Evolutionary conservation across 2,888 invertebrate genomes (phyloP), one percentile per base, ranked within the genome.

Genomic region (Nomada ferruginata): DNA sequence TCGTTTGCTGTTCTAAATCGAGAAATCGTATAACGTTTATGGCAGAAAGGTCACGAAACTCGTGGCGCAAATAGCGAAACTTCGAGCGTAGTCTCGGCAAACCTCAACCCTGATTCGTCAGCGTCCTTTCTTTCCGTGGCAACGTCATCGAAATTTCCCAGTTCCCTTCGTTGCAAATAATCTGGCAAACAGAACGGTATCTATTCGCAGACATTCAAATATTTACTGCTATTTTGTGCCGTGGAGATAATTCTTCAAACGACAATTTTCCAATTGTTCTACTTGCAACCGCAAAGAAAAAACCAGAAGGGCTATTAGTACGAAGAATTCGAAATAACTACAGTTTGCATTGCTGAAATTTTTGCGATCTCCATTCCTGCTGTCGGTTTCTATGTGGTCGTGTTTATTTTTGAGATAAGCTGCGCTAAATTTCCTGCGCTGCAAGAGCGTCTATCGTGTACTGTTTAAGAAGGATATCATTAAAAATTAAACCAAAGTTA

Each of bases 61-160:
- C 42, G 50, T 26, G 20, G 60, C 44, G 26, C 20, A 18, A 60
- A 20, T 57, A 23, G 29, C 29, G 29, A 59, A 74, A 59, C 52
- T 42, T 68, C 53, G 23, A 15, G 10, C n/a, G 47, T 23, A 61
- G 52, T 26, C 47, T 59, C 68, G 18, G 55, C 23, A 44, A 69
- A 26, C 60, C 47, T 72, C 50, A 59, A 76, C 64, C 55, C 76
- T 72, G 36, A 66, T 78, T 78, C 23, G 11, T 53, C n/a, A 23
- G 9, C 15, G 36, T 64, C 26, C 23, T 65, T 29, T 65, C 44
- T 60, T 65, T 29, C 5, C n/a, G 2, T 26, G 15, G n/a, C 15
- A 23, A 53, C 42, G 18, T 44, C 26, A 44, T 59, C 63, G 36
- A 64, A 71, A 72, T 36, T 53, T 72, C 68, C 55, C 55, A 68